phyloP scores from a whole-genome alignment of 2,113 vertebrate species.

The Vidua chalybeata region DNA sequence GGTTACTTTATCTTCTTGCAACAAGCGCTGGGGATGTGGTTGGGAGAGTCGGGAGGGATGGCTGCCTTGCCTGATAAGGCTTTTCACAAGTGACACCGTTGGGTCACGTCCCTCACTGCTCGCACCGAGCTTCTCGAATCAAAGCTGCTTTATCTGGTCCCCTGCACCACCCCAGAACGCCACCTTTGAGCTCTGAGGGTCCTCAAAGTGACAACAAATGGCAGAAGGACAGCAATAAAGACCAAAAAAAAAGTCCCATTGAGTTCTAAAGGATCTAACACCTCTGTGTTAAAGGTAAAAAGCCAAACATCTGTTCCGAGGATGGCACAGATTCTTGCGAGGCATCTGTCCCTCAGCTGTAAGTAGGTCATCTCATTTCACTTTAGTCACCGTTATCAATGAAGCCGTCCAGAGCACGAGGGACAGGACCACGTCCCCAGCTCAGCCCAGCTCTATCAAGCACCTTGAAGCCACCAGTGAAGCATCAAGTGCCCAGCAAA shows the following conservation, averaged over 20 bases:
- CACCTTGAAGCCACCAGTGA: neutral
- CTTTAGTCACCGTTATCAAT: conserved; percentile 16
- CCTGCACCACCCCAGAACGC: neutral
- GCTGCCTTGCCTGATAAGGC: neutral
- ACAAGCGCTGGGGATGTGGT: neutral
- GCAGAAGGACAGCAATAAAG: conserved; percentile 31
- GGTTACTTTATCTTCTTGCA: conserved; percentile 37
- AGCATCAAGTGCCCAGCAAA: conserved; percentile 8
- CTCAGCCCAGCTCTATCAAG: neutral
- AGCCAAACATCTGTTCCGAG: conserved; percentile 41
- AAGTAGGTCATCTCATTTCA: conserved; percentile 49
- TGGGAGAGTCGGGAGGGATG: neutral
- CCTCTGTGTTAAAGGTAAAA: conserved; percentile 27
- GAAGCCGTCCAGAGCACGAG: neutral
- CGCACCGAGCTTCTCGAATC: neutral
- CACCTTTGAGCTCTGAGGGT: neutral
- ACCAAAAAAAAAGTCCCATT: neutral
- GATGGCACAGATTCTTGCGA: conserved; percentile 31
- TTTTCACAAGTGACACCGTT: neutral
- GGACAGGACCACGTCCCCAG: neutral
- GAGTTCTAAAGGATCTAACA: conserved; percentile 19
- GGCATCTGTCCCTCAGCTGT: conserved; percentile 31
- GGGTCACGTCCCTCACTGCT: neutral
- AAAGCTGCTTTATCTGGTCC: neutral
- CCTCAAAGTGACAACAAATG: neutral